phyloP scores from a whole-genome alignment of 2,113 vertebrate genomes.

The Uropsilus gracilis region DNA sequence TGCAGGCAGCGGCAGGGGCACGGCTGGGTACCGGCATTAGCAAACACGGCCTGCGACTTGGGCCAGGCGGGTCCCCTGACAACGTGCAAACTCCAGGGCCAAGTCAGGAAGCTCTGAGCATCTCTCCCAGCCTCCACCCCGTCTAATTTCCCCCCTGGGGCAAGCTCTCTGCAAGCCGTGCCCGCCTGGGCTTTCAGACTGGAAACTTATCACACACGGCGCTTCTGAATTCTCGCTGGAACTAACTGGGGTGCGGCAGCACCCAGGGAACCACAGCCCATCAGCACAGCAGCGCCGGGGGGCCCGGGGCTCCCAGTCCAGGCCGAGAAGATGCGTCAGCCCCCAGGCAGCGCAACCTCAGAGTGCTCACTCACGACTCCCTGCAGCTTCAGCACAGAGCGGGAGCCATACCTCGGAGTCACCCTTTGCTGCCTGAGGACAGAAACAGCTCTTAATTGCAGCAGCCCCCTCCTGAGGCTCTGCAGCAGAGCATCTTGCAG shows the following conservation, averaged over 20 bases:
- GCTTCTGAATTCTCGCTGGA: conserved; percentile 48
- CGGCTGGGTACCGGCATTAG: not conserved
- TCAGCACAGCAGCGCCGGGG: conserved; percentile 40
- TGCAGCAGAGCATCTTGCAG: not conserved
- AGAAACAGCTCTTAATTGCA: not conserved
- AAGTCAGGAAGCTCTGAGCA: not conserved
- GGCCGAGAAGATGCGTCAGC: not conserved
- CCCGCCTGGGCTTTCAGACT: not conserved
- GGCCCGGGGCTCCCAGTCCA: conserved; percentile 60
- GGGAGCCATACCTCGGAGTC: not conserved
- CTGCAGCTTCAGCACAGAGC: not conserved
- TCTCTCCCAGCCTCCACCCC: not conserved
- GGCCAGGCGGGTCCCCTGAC: not conserved
- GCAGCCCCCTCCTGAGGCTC: not conserved
- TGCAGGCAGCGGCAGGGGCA: not conserved
- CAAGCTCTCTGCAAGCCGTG: conserved; percentile 47
- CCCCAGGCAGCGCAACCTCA: conserved; percentile 33
- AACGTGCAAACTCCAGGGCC: not conserved
- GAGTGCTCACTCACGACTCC: not conserved
- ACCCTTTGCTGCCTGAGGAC: not conserved
- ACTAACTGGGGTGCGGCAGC: too few species aligned
- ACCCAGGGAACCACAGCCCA: too few species aligned
- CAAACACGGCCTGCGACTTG: not conserved
- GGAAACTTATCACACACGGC: conserved; percentile 43
- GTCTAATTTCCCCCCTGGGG: conserved; percentile 59